These are phyloP conservation scores for Drosophila rufa DNA, from an alignment of 1,140 invertebrate genomes.

Conservation along the genomic window DNA sequence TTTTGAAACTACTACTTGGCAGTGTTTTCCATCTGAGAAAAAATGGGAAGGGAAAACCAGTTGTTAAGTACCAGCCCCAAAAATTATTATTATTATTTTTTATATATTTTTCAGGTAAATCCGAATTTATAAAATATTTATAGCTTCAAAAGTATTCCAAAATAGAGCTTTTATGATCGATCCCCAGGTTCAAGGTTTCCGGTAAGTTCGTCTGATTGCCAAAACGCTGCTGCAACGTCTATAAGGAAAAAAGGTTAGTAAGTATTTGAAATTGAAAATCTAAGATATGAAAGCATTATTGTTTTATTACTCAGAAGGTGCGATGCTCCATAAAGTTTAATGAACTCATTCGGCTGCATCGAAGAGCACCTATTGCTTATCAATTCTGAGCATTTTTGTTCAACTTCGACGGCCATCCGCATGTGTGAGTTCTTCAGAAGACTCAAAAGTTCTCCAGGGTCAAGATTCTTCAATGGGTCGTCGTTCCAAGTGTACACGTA, in stretches of 20 bases:
- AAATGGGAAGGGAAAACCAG: too few species aligned
- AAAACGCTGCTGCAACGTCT: neutral
- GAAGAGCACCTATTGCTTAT: fast-evolving
- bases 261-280: neutral
- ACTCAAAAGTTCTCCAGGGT: fast-evolving
- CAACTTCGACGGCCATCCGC: neutral
- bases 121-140: too few species aligned
- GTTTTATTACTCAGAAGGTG: neutral
- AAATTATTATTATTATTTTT: too few species aligned
- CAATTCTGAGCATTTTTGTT: neutral
- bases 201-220: neutral
- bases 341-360: neutral
- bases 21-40: too few species aligned
- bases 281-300: neutral
- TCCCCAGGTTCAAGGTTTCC: neutral
- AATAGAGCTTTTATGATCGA: neutral
- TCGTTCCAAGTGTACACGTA: conserved; percentile 1
- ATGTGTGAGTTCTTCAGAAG: neutral
- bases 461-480: fast-evolving
- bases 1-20: neutral
- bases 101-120: too few species aligned
- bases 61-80: too few species aligned
- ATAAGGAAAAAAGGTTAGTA: neutral
- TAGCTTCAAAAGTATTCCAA: too few species aligned
- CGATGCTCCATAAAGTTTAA: neutral